Evolutionary conservation across 2,797 vertebrate genomes (phyloP).

Genomic region (Melanotaenia pygmaea): DNA sequence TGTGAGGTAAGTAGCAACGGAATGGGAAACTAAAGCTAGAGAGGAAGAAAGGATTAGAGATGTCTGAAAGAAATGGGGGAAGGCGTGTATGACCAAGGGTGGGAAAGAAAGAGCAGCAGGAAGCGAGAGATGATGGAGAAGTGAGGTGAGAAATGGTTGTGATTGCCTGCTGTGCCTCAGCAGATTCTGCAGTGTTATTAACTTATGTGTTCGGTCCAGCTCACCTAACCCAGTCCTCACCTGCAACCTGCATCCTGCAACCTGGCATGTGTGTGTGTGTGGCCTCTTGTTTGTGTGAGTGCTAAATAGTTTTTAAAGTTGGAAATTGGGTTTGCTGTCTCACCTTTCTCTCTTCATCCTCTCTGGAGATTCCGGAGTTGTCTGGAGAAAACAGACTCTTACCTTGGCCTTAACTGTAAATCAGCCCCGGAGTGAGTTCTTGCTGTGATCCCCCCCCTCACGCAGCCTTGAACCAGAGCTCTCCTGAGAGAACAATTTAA

Average conservation of each 20-base stretch:
- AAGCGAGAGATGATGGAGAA: conserved; percentile 52
- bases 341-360: conserved; percentile 14
- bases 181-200: conserved; percentile 74
- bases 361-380: conserved; percentile 35
- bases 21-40: too few relatives aligned
- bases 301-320: conserved; percentile 52
- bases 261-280: conserved; percentile 34
- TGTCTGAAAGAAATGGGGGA: conserved; percentile 19
- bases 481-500: conserved; percentile 66
- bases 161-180: conserved; percentile 71
- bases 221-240: conserved; percentile 35
- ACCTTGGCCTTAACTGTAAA: conserved; percentile 62
- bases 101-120: conserved; percentile 45
- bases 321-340: conserved; percentile 42
- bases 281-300: conserved; percentile 28
- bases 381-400: conserved; percentile 57
- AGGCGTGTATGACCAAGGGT: conserved; percentile 18
- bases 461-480: conserved; percentile 46
- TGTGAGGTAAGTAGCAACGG: background rate
- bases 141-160: conserved; percentile 73
- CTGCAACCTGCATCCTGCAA: conserved; percentile 25
- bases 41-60: conserved; percentile 6
- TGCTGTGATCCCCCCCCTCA: conserved; percentile 37
- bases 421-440: conserved; percentile 63
- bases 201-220: conserved; percentile 53